A percentile compares a stretch with the other conserved stretches of the same genome.
Conservation (phyloP, 2,797 vertebrate genomes). For the Micromesistius poutassou region DNA sequence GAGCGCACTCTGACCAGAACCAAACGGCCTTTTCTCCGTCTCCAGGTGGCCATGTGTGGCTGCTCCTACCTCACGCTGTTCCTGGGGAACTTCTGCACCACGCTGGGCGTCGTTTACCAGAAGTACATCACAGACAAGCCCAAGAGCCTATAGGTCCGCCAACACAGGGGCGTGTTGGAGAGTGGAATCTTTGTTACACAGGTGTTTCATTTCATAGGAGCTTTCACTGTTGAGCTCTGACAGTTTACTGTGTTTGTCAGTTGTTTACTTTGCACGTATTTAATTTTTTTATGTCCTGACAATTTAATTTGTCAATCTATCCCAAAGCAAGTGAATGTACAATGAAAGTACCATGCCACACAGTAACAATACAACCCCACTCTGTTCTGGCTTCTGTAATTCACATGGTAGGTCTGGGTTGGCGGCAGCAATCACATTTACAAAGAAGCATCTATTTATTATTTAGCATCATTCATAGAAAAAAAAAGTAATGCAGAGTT, state of each 20-base stretch:
- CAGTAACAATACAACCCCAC: background rate
- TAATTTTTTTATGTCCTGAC: background rate
- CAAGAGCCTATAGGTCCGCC: conserved; percentile 50
- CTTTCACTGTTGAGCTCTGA: background rate
- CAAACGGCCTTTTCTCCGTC: background rate
- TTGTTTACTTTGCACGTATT: conserved; percentile 1
- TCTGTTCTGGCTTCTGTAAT: background rate
- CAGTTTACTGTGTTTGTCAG: background rate
- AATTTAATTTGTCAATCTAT: background rate
- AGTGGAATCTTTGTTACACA: background rate
- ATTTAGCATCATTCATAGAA: background rate
- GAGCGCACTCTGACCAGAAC: background rate
- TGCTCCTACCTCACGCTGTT: conserved; percentile 90
- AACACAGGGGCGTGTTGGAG: background rate
- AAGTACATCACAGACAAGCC: conserved; percentile 83
- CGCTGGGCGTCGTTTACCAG: conserved; percentile 89
- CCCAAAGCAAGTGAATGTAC: conserved; percentile 2
- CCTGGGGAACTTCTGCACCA: conserved; percentile 92
- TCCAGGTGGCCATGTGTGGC: conserved; percentile 89
- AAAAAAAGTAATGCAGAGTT: too few relatives aligned
- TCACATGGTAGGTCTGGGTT: background rate
- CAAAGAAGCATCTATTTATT: background rate
- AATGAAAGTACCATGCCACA: background rate
- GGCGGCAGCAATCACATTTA: background rate
- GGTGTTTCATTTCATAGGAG: background rate